Conservation (phyloP, 2,113 vertebrate species). For the Epinephelus moara region DNA sequence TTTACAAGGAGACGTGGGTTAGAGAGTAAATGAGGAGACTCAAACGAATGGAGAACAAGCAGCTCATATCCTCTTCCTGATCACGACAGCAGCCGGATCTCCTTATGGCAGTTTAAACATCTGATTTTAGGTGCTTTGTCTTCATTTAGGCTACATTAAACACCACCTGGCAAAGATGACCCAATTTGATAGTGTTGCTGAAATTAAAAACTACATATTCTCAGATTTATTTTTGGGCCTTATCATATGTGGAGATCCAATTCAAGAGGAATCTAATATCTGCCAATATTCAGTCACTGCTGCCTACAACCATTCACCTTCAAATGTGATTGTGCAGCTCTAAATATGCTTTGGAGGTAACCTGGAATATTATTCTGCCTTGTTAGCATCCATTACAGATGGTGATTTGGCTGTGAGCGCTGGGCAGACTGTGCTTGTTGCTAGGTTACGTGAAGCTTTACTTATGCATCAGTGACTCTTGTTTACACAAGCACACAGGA, state of each 20-base stretch:
- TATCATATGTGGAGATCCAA: background rate
- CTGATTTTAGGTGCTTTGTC: background rate
- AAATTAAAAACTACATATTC: background rate
- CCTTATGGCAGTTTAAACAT: background rate
- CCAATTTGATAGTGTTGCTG: background rate
- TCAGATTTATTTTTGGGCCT: background rate
- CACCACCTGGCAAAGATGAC: background rate
- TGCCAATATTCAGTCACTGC: background rate
- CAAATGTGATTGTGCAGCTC: background rate
- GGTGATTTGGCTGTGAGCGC: constrained; percentile 18
- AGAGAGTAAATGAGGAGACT: constrained; percentile 26
- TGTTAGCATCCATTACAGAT: background rate
- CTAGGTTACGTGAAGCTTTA: constrained; percentile 30
- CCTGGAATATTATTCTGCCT: constrained; percentile 6
- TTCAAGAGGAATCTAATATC: background rate
- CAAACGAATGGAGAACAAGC: constrained; percentile 25
- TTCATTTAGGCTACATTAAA: background rate
- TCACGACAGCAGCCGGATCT: background rate
- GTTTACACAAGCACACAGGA: constrained; percentile 7
- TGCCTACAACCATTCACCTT: background rate
- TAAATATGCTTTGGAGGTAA: constrained; percentile 5
- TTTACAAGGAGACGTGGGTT: constrained; percentile 35
- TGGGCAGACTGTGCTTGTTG: constrained; percentile 42
- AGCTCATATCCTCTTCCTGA: constrained; percentile 52
- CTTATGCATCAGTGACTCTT: constrained; percentile 18